Percentiles rank a stretch among this genome's conserved stretches.
Conservation (phyloP, 2,797 vertebrate species). For the Cuniculus paca region DNA sequence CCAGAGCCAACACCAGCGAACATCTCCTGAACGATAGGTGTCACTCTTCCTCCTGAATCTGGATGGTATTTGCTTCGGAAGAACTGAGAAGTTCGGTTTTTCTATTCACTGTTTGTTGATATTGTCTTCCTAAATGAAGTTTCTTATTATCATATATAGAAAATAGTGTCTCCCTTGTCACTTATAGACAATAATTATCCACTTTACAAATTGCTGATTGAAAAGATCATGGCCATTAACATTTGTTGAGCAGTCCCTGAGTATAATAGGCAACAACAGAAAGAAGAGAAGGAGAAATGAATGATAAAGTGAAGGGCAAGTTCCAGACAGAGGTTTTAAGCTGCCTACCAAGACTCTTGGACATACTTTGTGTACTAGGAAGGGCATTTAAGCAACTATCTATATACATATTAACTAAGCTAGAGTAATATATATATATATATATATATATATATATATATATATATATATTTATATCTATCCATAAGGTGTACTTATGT, state of each 20-base stretch:
- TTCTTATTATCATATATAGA: slow-evolving; percentile 58
- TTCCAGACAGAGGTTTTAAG: slow-evolving; percentile 34
- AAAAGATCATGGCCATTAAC: slow-evolving; percentile 76
- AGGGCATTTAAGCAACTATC: slow-evolving; percentile 33
- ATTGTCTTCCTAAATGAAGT: slow-evolving; percentile 61
- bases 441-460: too few relatives aligned
- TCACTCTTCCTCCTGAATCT: slow-evolving; percentile 65
- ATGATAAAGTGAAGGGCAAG: slow-evolving; percentile 61
- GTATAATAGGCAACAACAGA: not conserved
- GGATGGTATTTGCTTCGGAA: not conserved
- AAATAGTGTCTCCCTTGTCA: slow-evolving; percentile 64
- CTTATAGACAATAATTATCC: slow-evolving; percentile 69
- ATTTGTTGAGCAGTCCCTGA: slow-evolving; percentile 65
- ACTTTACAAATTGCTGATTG: slow-evolving; percentile 69
- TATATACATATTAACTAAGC: not conserved
- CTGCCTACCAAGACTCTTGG: slow-evolving; percentile 17
- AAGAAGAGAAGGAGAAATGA: slow-evolving; percentile 65
- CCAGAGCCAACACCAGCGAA: not conserved
- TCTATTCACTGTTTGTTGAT: slow-evolving; percentile 13
- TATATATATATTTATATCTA: too few relatives aligned
- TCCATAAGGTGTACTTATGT: not conserved
- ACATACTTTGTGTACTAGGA: not conserved
- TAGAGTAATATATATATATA: not conserved
- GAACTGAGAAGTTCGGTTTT: slow-evolving; percentile 39
- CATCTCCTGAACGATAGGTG: slow-evolving; percentile 58